phyloP scores from a whole-genome alignment of 2,113 vertebrate species.

The Salvelinus sp. region DNA sequence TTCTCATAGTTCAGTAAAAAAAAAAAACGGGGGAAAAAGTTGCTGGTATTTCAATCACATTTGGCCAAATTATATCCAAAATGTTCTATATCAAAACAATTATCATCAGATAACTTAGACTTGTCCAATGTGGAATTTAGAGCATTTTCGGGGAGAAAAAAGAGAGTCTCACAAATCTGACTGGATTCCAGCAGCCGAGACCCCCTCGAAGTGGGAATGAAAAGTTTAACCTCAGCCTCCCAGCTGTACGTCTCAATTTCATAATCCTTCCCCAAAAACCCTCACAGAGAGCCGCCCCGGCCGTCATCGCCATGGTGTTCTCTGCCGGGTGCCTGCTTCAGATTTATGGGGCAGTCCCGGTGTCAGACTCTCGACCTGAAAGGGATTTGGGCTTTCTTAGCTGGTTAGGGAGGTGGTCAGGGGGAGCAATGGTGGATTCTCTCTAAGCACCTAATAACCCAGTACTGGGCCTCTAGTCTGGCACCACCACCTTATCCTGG shows the following conservation, averaged over 20 bases:
- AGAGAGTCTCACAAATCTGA: constrained; percentile 50
- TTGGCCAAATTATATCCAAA: constrained; percentile 54
- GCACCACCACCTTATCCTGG: constrained; percentile 22
- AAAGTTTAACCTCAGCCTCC: constrained; percentile 82
- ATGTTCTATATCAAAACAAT: constrained; percentile 59
- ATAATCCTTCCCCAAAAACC: constrained; percentile 78
- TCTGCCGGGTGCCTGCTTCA: constrained; percentile 62
- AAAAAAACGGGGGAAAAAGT: constrained; percentile 24
- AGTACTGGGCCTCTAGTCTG: constrained; percentile 49
- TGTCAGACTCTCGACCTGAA: constrained; percentile 69
- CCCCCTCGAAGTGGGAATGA: constrained; percentile 78
- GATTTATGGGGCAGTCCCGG: constrained; percentile 70
- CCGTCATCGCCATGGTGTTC: constrained; percentile 75
- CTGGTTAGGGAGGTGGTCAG: constrained; percentile 64
- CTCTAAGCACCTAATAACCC: constrained; percentile 55
- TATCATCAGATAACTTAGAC: constrained; percentile 59
- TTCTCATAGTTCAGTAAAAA: constrained; percentile 50
- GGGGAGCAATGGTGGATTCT: constrained; percentile 37
- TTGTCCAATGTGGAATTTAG: constrained; percentile 49
- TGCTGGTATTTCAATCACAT: constrained; percentile 47
- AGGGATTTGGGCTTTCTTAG: constrained; percentile 60
- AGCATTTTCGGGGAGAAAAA: constrained; percentile 48
- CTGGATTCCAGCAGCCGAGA: constrained; percentile 72
- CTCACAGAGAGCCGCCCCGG: constrained; percentile 69
- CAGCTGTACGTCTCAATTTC: constrained; percentile 80